Percentiles rank a stretch among this genome's conserved stretches.
Conservation (phyloP, 2,113 vertebrate species). For the Cebus imitator region DNA sequence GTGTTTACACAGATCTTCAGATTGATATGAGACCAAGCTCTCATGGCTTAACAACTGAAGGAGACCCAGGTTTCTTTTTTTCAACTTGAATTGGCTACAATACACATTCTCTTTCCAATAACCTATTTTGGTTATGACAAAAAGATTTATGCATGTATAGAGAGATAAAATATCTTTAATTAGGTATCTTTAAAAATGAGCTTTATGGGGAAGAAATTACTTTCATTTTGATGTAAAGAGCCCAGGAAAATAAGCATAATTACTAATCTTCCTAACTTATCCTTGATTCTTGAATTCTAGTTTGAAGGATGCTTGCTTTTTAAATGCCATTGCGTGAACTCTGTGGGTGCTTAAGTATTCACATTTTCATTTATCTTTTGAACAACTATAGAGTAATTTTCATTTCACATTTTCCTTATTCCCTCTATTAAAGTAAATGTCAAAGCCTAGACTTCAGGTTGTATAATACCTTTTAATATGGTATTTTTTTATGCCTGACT, state of each 20-base stretch:
- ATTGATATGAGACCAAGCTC: not conserved
- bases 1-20: not conserved
- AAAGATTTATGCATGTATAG: not conserved
- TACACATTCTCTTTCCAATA: not conserved
- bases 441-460: not conserved
- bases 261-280: not conserved
- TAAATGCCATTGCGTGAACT: constrained; percentile 43
- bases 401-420: constrained; percentile 12
- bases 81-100: not conserved
- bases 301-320: constrained; percentile 57
- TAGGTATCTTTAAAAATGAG: constrained; percentile 47
- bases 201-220: constrained; percentile 37
- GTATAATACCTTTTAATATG: not conserved
- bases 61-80: not conserved
- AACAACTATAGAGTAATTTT: constrained; percentile 59
- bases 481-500: constrained; percentile 40
- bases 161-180: constrained; percentile 8
- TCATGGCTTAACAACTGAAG: not conserved
- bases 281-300: constrained; percentile 24
- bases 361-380: constrained; percentile 67
- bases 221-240: constrained; percentile 46
- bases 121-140: not conserved
- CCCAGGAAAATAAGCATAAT: constrained; percentile 42
- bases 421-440: constrained; percentile 36
- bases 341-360: constrained; percentile 45